A percentile compares a stretch with the other conserved stretches of the same genome.
These are phyloP conservation scores for Dryadula phaetusa DNA, from an alignment of 2,888 invertebrate species.

Conservation along the genomic window DNA sequence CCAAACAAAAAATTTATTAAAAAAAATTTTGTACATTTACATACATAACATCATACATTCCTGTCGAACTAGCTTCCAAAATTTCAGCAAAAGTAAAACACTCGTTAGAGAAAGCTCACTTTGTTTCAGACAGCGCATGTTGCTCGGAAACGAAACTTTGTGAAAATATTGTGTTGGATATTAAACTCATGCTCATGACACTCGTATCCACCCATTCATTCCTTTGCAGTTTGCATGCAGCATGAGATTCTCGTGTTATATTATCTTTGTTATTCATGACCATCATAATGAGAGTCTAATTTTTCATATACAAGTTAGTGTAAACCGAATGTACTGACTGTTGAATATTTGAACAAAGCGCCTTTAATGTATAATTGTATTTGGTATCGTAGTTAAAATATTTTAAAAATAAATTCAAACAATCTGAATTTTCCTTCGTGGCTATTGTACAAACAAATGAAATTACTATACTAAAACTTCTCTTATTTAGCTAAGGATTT, in stretches of 20 bases:
- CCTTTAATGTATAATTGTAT: background rate
- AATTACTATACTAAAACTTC: slow-evolving; percentile 6
- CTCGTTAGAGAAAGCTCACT: slow-evolving; percentile 65
- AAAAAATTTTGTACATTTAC: background rate
- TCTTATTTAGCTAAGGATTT: slow-evolving; percentile 39
- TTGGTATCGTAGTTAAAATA: background rate
- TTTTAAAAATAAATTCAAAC: background rate
- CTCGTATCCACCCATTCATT: slow-evolving; percentile 54
- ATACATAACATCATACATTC: slow-evolving; percentile 29
- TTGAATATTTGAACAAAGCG: background rate
- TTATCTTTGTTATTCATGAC: slow-evolving; percentile 41
- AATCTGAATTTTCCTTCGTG: background rate
- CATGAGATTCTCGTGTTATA: slow-evolving; percentile 49
- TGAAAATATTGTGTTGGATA: slow-evolving; percentile 74
- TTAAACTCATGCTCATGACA: slow-evolving; percentile 64
- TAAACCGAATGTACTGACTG: background rate
- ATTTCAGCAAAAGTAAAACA: slow-evolving; percentile 64
- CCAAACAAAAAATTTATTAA: no score
- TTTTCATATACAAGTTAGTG: slow-evolving; percentile 9
- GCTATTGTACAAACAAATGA: background rate
- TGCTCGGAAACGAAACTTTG: slow-evolving; percentile 70
- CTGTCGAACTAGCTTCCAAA: slow-evolving; percentile 40
- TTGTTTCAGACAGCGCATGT: slow-evolving; percentile 68
- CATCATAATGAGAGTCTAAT: slow-evolving; percentile 16
- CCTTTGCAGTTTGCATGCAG: slow-evolving; percentile 52